Conservation (phyloP, 2,888 invertebrate species). For the Nymphalis c-album region DNA sequence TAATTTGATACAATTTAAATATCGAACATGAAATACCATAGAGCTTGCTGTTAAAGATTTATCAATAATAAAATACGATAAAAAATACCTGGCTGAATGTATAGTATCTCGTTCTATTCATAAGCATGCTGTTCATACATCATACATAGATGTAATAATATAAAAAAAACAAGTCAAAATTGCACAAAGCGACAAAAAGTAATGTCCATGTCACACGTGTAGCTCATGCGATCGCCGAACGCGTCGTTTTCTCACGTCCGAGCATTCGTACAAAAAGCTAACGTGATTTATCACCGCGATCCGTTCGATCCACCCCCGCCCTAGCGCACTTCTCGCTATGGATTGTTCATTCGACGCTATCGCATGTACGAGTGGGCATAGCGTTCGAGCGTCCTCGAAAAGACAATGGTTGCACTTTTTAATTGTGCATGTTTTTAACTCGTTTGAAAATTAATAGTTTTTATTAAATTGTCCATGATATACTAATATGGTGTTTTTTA, state of each 20-base stretch:
- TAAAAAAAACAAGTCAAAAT: slow-evolving; percentile 11
- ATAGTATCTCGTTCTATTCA: slow-evolving; percentile 1
- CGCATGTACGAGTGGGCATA: slow-evolving; percentile 27
- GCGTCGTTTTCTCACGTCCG: slow-evolving; percentile 63
- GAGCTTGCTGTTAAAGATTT: background rate
- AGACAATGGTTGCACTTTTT: slow-evolving; percentile 37
- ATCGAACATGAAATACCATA: background rate
- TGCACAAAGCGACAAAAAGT: slow-evolving; percentile 32
- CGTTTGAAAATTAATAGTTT: slow-evolving; percentile 8
- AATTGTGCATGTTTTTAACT: slow-evolving; percentile 14
- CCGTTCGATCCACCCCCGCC: slow-evolving; percentile 40
- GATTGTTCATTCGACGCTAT: slow-evolving; percentile 36
- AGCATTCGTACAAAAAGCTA: slow-evolving; percentile 46
- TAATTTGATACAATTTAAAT: too few relatives aligned
- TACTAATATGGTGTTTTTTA: background rate
- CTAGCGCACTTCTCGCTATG: slow-evolving; percentile 29
- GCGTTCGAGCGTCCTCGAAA: slow-evolving; percentile 34
- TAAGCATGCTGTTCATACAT: slow-evolving; percentile 18
- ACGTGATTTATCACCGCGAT: slow-evolving; percentile 62
- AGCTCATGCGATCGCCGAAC: slow-evolving; percentile 52
- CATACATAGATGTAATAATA: slow-evolving; percentile 14
- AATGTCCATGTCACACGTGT: slow-evolving; percentile 53
- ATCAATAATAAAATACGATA: too few relatives aligned
- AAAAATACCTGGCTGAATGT: too few relatives aligned
- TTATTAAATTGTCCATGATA: background rate